A percentile compares a stretch with the other conserved stretches of the same genome.
These are phyloP conservation scores for Elmis aenea DNA, from an alignment of 2,888 invertebrate genomes.

Conservation along the genomic window DNA sequence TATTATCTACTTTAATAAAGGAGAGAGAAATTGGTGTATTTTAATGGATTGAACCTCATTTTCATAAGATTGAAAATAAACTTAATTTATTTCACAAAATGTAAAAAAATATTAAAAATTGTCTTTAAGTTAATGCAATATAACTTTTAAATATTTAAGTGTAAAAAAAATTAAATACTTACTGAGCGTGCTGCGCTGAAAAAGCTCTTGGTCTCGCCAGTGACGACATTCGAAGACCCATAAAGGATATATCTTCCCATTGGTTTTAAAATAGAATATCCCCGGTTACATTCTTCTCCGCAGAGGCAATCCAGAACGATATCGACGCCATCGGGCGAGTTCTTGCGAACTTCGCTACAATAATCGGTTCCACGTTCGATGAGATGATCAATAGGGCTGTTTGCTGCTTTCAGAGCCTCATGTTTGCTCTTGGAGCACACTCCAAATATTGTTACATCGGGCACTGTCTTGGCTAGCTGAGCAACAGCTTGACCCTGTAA, in stretches of 20 bases:
- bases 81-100: no score
- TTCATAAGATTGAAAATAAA: background rate
- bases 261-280: constrained; percentile 76
- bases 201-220: constrained; percentile 87
- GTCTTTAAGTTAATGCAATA: background rate
- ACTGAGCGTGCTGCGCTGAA: constrained; percentile 86
- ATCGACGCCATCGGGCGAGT: constrained; percentile 75
- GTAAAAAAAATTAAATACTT: constrained; percentile 45
- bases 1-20: no score
- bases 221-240: constrained; percentile 83
- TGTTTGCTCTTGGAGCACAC: constrained; percentile 82
- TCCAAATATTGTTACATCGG: constrained; percentile 77
- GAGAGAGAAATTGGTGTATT: no score
- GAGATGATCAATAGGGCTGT: constrained; percentile 67
- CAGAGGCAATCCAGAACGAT: constrained; percentile 83
- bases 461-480: constrained; percentile 74
- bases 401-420: constrained; percentile 70
- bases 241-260: constrained; percentile 86
- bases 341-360: constrained; percentile 75
- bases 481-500: constrained; percentile 78
- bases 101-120: background rate
- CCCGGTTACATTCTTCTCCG: constrained; percentile 84
- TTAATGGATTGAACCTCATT: no score
- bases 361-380: constrained; percentile 79
- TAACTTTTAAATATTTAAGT: background rate